Evolutionary conservation across 2,113 vertebrate species (phyloP).

Genomic region (Anarrhichthys ocellatus): DNA sequence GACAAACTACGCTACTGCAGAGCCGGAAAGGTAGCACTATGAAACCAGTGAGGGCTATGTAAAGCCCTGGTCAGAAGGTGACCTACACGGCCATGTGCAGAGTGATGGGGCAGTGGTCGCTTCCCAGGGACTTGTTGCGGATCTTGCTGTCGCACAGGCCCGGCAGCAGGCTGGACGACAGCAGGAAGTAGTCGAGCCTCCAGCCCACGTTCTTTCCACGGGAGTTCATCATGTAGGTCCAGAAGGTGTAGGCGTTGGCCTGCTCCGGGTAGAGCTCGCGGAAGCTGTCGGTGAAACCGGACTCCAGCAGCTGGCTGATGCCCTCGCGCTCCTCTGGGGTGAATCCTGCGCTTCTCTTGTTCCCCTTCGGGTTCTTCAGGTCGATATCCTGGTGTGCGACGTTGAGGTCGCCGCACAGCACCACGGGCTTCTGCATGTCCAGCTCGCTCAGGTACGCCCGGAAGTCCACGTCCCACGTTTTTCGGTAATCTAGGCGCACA

Average conservation of each 20-base stretch:
- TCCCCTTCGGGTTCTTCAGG: constrained; percentile 91
- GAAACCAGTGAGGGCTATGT: not conserved
- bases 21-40: constrained; percentile 7
- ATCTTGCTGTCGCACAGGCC: constrained; percentile 92
- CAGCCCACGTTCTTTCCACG: constrained; percentile 92
- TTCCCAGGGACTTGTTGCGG: constrained; percentile 88
- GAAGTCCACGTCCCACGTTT: constrained; percentile 92
- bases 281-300: constrained; percentile 89
- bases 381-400: constrained; percentile 93
- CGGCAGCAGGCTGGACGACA: constrained; percentile 85
- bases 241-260: constrained; percentile 90
- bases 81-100: constrained; percentile 85
- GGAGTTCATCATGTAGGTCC: constrained; percentile 95
- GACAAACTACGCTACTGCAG: constrained; percentile 21
- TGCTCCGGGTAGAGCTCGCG: constrained; percentile 89
- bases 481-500: constrained; percentile 90
- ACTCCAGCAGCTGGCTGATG: constrained; percentile 85
- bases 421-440: constrained; percentile 87
- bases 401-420: constrained; percentile 92
- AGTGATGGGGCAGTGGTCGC: constrained; percentile 93
- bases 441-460: constrained; percentile 85
- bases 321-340: constrained; percentile 90
- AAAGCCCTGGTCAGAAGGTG: not conserved
- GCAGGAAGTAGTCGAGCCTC: constrained; percentile 92
- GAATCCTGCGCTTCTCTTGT: constrained; percentile 92